These are phyloP conservation scores for Taphrorychus bicolor DNA, from an alignment of 2,888 invertebrate genomes.

Conservation along the genomic window DNA sequence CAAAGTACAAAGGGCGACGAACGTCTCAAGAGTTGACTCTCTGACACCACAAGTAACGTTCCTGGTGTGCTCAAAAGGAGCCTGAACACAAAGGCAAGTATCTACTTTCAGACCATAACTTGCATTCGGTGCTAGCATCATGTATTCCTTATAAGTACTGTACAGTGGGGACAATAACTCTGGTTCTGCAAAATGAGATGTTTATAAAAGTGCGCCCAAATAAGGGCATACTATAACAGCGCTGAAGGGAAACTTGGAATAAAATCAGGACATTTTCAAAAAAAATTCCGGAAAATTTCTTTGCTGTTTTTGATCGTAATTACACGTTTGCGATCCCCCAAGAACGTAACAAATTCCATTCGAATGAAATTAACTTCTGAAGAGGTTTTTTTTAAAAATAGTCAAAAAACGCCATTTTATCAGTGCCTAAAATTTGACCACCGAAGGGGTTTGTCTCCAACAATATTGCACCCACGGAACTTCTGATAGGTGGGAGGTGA, in stretches of 20 bases:
- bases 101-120: slow-evolving; percentile 54
- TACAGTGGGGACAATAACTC: background rate
- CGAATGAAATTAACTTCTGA: too few relatives aligned
- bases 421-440: too few relatives aligned
- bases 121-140: background rate
- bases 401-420: too few relatives aligned
- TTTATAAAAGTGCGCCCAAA: slow-evolving; percentile 63
- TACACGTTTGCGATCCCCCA: too few relatives aligned
- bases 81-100: slow-evolving; percentile 68
- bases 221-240: slow-evolving; percentile 68
- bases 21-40: slow-evolving; percentile 35
- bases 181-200: background rate
- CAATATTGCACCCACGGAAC: too few relatives aligned
- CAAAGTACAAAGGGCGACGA: slow-evolving; percentile 39
- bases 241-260: slow-evolving; percentile 67
- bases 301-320: too few relatives aligned
- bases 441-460: too few relatives aligned
- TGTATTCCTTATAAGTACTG: background rate
- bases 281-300: too few relatives aligned
- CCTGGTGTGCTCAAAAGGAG: slow-evolving; percentile 70
- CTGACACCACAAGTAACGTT: slow-evolving; percentile 56
- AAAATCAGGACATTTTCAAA: too few relatives aligned
- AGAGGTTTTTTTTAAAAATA: too few relatives aligned
- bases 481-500: too few relatives aligned
- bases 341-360: too few relatives aligned